phyloP scores from a whole-genome alignment of 2,113 vertebrate species.

The Mastomys coucha region DNA sequence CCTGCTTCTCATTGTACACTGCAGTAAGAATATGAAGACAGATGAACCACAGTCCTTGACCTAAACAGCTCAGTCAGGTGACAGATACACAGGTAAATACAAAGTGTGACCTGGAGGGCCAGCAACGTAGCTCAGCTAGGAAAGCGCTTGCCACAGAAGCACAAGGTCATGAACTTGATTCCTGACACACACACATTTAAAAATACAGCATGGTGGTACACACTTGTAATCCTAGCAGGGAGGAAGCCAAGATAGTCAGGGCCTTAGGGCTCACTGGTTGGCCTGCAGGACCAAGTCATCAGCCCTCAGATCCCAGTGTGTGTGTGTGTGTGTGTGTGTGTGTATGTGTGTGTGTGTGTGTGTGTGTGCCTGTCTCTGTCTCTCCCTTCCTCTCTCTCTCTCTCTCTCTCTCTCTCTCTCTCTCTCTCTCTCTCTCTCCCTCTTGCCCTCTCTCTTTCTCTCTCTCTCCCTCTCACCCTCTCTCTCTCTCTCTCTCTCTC shows the following conservation, averaged over 20 bases:
- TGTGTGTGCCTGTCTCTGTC: too few relatives aligned
- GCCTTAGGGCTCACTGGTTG: neutral
- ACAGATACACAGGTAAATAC: neutral
- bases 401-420: too few relatives aligned
- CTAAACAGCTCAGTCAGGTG: neutral
- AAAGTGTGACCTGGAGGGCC: neutral
- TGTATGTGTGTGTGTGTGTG: too few relatives aligned
- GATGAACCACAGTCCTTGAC: neutral
- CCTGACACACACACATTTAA: neutral
- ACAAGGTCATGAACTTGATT: neutral
- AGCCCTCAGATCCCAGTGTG: neutral
- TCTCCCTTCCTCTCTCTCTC: too few relatives aligned
- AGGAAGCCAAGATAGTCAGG: neutral
- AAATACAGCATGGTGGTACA: neutral
- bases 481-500: too few relatives aligned
- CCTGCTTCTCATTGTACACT: conserved; percentile 2
- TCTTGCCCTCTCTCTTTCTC: too few relatives aligned
- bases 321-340: too few relatives aligned
- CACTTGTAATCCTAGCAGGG: neutral
- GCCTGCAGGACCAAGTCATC: neutral
- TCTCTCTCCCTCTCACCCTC: too few relatives aligned
- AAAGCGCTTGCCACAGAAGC: neutral
- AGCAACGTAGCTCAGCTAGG: neutral
- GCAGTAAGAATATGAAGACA: neutral
- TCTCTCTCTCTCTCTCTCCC: too few relatives aligned